phyloP scores from a whole-genome alignment of 2,113 vertebrate species.

The Mirounga angustirostris region DNA sequence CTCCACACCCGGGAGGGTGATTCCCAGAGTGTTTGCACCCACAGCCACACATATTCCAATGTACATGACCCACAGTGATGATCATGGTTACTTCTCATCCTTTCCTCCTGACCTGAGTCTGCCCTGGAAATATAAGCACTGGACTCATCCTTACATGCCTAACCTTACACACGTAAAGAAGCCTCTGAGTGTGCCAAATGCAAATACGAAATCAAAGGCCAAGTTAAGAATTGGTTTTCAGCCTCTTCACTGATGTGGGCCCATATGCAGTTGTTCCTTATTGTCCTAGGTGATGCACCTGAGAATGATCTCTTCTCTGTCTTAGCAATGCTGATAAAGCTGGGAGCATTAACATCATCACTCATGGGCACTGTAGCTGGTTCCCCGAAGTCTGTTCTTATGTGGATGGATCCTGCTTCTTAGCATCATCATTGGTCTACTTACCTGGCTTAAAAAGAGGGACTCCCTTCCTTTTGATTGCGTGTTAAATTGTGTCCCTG shows the following conservation, averaged over 20 bases:
- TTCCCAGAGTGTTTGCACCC: neutral
- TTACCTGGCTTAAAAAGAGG: neutral
- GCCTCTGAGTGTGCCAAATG: neutral
- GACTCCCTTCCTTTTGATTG: neutral
- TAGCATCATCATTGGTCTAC: neutral
- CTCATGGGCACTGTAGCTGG: rapidly evolving
- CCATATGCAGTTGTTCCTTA: neutral
- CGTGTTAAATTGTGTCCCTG: neutral
- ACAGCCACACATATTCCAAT: neutral
- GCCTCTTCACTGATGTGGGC: neutral
- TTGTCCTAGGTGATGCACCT: neutral
- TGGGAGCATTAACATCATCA: neutral
- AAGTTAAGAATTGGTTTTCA: neutral
- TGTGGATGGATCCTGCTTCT: neutral
- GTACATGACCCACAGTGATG: neutral
- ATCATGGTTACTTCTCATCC: neutral
- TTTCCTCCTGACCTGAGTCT: neutral
- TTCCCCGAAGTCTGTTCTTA: neutral
- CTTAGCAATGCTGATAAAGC: neutral
- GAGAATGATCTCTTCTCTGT: neutral
- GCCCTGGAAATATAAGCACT: neutral
- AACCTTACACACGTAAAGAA: neutral
- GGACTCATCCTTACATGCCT: neutral
- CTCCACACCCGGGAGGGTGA: neutral
- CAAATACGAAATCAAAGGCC: neutral